phyloP scores from a whole-genome alignment of 2,888 invertebrate genomes.

The Bimastos eiseni region DNA sequence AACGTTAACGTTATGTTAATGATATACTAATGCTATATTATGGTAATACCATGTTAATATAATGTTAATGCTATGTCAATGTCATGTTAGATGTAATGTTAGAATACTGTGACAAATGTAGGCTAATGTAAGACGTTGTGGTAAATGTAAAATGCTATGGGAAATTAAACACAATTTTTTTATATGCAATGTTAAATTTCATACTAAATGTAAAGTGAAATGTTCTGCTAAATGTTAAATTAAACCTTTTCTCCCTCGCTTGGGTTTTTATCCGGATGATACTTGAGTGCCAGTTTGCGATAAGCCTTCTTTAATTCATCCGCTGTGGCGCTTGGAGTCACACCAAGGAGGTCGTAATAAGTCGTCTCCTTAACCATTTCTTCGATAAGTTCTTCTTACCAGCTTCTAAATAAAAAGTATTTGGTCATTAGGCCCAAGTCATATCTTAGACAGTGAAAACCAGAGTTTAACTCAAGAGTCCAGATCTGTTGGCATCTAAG shows the following conservation, averaged over 20 bases:
- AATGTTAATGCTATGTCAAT: no score
- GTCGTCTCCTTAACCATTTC: constrained; percentile 94
- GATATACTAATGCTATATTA: no score
- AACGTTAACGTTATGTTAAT: no score
- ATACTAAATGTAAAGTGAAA: no score
- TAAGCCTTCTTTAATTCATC: constrained; percentile 97
- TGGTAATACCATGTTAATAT: no score
- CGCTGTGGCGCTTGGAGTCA: constrained; percentile 80
- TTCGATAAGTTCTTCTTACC: neutral
- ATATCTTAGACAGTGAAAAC: neutral
- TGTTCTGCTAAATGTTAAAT: neutral
- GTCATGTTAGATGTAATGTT: no score
- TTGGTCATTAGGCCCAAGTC: neutral
- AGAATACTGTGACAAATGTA: no score
- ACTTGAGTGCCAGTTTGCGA: constrained; percentile 90
- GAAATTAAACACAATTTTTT: neutral
- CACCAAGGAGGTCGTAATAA: constrained; percentile 91
- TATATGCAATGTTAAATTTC: no score
- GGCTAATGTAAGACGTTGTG: neutral
- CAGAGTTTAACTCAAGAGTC: neutral
- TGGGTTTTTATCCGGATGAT: constrained; percentile 97
- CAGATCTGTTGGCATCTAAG: neutral
- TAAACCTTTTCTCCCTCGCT: constrained; percentile 80
- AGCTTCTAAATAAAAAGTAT: neutral
- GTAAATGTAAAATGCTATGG: no score